Base-by-base conservation (phyloP, 1,140 invertebrate species). In the Eriocheir sinensis region DNA sequence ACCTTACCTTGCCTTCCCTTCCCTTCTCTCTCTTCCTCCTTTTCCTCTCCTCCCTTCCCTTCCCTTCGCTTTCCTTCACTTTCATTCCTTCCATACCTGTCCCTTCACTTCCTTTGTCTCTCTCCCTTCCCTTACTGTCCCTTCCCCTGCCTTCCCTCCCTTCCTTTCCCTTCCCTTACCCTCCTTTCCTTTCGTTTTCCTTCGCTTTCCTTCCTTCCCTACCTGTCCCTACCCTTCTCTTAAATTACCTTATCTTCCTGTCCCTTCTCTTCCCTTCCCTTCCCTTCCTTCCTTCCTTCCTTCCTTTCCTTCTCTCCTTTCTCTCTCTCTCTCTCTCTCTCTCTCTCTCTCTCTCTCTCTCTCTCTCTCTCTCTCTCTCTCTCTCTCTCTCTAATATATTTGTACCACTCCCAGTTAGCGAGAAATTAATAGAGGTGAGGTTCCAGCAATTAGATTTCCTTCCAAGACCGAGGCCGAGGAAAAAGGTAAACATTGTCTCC, bases 291-390 rank as follows among this genome's bases (percentile, higher is more conserved):
- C 44, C 4, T 8, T 60, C 6, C 27, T 60, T 27, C 53, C 21
- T 21, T 60, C 8, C 9, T 60, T 60, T 60, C 53, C 53, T 21
- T 21, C 27, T 21, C 27, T 60, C 53, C 6, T 27, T 27, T 6
- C 44, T n/a, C 44, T 15, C 44, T 48, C 4, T 48, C 15, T 4
- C 4, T 48, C 44, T 6, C 15, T 48, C 4, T 48, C 15, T 60
- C 4, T 60, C 17, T 60, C 85, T 34, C 85, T 88, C 85, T 40
- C 85, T 88, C 38, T 41, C 85, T 34, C 32, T 85, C n/a, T 48
- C 4, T 4, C 4, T 48, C 44, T 6, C 15, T 21, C 27, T 81
- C 27, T 34, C n/a, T 12, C 32, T 30, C 81, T 27, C 12, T 85
- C 32, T 2, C 8, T 85, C n/a, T 36, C 32, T 30, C 81, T 15